These are phyloP conservation scores for Amblyjoppa fuscipennis DNA, from an alignment of 2,888 invertebrate species.

Conservation along the genomic window DNA sequence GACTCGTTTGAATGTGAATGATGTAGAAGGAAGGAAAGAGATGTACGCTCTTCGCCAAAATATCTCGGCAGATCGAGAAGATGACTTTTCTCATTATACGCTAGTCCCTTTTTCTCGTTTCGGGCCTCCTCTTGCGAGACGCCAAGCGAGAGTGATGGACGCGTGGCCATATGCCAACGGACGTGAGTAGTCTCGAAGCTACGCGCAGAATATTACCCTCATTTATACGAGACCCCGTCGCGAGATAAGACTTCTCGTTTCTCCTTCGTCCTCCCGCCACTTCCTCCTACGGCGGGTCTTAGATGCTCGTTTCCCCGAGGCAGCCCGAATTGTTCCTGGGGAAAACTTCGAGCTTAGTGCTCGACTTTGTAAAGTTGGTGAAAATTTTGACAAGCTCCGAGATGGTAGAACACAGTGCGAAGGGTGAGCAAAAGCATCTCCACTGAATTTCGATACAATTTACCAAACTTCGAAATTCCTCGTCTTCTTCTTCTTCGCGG, in stretches of 20 bases:
- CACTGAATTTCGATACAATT: constrained; percentile 61
- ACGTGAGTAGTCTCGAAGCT: constrained; percentile 70
- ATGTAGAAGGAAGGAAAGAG: constrained; percentile 6
- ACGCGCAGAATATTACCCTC: constrained; percentile 71
- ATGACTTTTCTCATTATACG: constrained; percentile 69
- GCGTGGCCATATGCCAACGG: constrained; percentile 69
- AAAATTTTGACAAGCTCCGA: constrained; percentile 58
- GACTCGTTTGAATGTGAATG: constrained; percentile 8
- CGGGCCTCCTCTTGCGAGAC: constrained; percentile 31
- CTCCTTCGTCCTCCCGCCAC: constrained; percentile 23
- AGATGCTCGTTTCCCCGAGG: constrained; percentile 26
- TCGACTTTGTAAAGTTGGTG: constrained; percentile 36
- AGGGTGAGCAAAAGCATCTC: constrained; percentile 19
- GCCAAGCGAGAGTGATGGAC: constrained; percentile 66
- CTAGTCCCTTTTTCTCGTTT: constrained; percentile 46
- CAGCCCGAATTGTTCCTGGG: constrained; percentile 51
- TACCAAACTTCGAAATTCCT: constrained; percentile 44
- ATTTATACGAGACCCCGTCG: constrained; percentile 69
- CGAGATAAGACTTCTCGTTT: constrained; percentile 68
- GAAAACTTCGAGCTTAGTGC: constrained; percentile 53
- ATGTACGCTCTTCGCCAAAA: constrained; percentile 41
- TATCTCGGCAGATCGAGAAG: constrained; percentile 58
- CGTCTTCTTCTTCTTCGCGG: neutral
- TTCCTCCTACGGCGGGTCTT: constrained; percentile 49
- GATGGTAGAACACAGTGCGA: neutral